Evolutionary conservation across 2,888 invertebrate species (phyloP), one percentile per base, ranked within the genome.

Genomic region (Tryphoninae sp.): DNA sequence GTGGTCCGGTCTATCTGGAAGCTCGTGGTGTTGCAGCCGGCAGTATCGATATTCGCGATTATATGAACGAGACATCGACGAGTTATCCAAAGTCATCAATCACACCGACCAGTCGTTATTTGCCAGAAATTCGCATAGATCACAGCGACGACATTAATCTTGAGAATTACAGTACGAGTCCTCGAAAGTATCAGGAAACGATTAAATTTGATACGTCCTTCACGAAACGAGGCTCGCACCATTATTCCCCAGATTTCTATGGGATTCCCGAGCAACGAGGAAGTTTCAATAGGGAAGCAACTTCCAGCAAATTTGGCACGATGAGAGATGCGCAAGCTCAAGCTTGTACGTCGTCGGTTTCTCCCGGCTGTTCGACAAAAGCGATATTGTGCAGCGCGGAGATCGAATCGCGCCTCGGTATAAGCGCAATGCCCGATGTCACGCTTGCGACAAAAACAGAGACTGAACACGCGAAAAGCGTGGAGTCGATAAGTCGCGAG

Each of bases 141-240:
- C 88, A 87, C 23, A 81, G 86, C 59, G 91, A 92, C 67, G 90
- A 92, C 61, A 91, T 92, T 33, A 90, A 92, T 81, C 87, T 93
- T 7, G 94, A 94, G 83, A 91, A 90, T 55, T 93, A 93, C 87
- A 92, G 89, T 69, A 92, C 91, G 78, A 93, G 93, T 84, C 93
- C 93, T 0, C 91, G 93, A 78, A 92, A 92, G 81, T 93, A 91
- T 84, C 90, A 90, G 51, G 91, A 91, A 42, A 73, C 85, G 1
- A 80, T 80, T 22, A 83, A 80, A 64, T 81, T 75, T 59, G 78
- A 80, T 55, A 77, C 74, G 42, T 79, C 82, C 1, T 82, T 84
- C 13, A 65, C 72, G 13, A 82, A 74, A 23, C 26, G 76, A 71
- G 45, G 55, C 13, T 69, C 78, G 9, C 73, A 77, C 19, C 53